Base-by-base conservation (phyloP, 2,797 vertebrate genomes). In the Mus minutoides region DNA sequence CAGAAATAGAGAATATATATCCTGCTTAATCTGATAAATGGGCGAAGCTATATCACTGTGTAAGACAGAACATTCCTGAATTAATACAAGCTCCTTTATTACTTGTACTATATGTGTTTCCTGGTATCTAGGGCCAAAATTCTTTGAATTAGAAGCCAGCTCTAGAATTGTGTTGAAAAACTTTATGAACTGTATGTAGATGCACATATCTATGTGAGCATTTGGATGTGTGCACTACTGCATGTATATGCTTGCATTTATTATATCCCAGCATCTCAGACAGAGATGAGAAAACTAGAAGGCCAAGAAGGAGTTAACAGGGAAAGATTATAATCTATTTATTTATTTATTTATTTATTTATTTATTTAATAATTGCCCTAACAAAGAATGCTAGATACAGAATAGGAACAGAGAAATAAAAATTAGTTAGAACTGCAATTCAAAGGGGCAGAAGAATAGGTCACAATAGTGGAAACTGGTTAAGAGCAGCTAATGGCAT, bases 281-380 rank as follows among this genome's bases (percentile, higher is more conserved):
- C 34, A 43, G 79, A 90, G 89, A 92, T 64, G 37, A 90, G 85
- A 49, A 94, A 62, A 88, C 14, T 83, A 90, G 40, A 2, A 94
- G 76, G 77, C 21, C 84, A 93, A n/a, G 60, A 64, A 16, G 52
- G 14, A 88, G 56, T 92, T 37, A 69, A 43, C 40, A 90, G 56
- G 24, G 88, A 6, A 94, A 52, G 40, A 77, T 34, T 76, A 43
- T 43, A 83, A n/a, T 37, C 6, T 58, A 75, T 87, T 88, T 58
- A 46, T 46, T 46, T 46, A 46, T 46, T 91, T 88, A 71, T 49
- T 9, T 49, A 49, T 10, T 1, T 64, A 29, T 64, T 4, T 93
- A 90, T 92, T 88, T 88, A 71, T 49, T 71, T 91, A 67, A 71
- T 52, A 78, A 46, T 10, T 43, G 56, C 64, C 34, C 37, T 40